phyloP scores from a whole-genome alignment of 2,797 vertebrate species.

The Nothura maculosa region DNA sequence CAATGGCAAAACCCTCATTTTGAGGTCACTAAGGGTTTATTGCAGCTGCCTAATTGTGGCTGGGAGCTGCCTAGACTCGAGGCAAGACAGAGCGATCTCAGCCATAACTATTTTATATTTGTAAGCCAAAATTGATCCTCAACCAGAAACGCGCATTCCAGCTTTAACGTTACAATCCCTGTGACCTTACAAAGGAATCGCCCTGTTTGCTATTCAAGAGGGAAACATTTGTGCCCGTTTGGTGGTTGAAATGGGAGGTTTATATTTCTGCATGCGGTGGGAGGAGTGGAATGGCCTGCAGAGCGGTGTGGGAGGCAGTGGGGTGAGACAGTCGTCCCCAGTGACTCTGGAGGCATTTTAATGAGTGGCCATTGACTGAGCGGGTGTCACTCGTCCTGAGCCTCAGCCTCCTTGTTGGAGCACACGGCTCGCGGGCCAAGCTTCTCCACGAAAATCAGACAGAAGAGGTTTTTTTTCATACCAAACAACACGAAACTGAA shows the following conservation, averaged over 20 bases:
- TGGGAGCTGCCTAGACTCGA: background rate
- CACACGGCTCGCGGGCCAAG: rapidly evolving
- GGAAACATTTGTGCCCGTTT: background rate
- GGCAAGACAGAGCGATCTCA: background rate
- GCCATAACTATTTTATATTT: background rate
- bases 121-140: background rate
- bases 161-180: rapidly evolving
- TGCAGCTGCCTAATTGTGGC: background rate
- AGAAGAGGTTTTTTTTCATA: rapidly evolving
- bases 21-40: background rate
- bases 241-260: background rate
- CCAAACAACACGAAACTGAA: background rate
- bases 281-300: background rate
- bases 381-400: background rate
- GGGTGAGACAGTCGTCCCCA: background rate
- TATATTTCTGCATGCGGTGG: background rate
- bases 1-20: background rate
- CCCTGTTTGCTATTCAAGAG: background rate
- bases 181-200: background rate
- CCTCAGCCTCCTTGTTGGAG: background rate
- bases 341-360: background rate
- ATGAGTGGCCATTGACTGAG: background rate
- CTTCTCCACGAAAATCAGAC: background rate
- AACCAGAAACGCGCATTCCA: background rate
- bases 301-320: background rate